These are phyloP conservation scores for Lordiphosa collinella DNA, from an alignment of 1,140 invertebrate genomes.

Conservation along the genomic window DNA sequence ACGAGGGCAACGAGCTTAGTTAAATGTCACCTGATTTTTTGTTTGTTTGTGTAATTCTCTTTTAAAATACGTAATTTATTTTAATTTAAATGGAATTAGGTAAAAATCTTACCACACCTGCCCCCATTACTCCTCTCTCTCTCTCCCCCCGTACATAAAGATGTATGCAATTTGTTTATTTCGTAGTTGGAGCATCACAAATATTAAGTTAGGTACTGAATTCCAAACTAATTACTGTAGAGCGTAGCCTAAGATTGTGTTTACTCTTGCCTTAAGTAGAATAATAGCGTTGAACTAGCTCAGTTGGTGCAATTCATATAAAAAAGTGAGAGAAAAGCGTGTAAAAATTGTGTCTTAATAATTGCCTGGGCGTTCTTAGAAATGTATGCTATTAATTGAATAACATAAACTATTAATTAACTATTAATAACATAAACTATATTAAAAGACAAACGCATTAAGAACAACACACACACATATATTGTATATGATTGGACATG, in stretches of 20 bases:
- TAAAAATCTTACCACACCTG: constrained; percentile 64
- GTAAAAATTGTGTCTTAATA: constrained; percentile 28
- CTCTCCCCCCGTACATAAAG: constrained; percentile 27
- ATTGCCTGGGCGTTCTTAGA: constrained; percentile 17
- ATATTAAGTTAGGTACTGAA: constrained; percentile 32
- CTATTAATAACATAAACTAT: constrained; percentile 8
- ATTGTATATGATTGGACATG: neutral
- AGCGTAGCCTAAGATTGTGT: constrained; percentile 68
- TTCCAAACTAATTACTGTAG: constrained; percentile 47
- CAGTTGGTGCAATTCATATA: constrained; percentile 11
- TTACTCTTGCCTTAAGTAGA: constrained; percentile 74
- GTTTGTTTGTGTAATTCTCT: constrained; percentile 19
- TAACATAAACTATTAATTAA: constrained; percentile 40
- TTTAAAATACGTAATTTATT: constrained; percentile 77
- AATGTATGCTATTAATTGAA: constrained; percentile 43
- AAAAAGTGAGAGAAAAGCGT: constrained; percentile 1
- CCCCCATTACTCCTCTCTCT: neutral
- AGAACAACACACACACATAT: constrained; percentile 14
- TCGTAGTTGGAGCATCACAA: constrained; percentile 24
- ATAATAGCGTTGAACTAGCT: constrained; percentile 26
- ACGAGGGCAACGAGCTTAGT: constrained; percentile 89
- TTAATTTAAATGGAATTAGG: constrained; percentile 69
- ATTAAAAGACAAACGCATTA: constrained; percentile 38
- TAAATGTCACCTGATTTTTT: constrained; percentile 53
- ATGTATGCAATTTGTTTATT: constrained; percentile 46